These are phyloP conservation scores for Onthophagus taurus DNA, from an alignment of 1,140 invertebrate genomes.

Conservation along the genomic window DNA sequence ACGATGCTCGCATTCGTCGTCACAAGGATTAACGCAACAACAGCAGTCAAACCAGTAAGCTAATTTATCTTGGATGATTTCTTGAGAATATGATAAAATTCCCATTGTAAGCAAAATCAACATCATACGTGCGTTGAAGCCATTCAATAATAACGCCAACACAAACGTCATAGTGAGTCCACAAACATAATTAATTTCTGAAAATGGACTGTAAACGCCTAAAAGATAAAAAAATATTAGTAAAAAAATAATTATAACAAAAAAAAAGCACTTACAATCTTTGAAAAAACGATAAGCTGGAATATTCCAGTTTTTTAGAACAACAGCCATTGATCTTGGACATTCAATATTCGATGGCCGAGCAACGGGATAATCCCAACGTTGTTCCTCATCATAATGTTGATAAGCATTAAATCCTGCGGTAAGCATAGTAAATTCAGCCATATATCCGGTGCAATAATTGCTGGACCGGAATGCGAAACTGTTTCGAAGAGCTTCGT, in stretches of 20 bases:
- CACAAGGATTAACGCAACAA: constrained; percentile 65
- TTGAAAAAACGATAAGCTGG: constrained; percentile 96
- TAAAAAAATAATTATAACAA: constrained; percentile 6
- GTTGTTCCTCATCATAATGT: constrained; percentile 42
- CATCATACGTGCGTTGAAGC: constrained; percentile 83
- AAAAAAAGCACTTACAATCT: constrained; percentile 53
- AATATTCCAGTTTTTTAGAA: constrained; percentile 91
- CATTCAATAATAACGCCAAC: constrained; percentile 83
- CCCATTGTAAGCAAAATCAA: constrained; percentile 84
- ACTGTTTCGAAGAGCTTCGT: no score
- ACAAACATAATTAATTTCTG: no score
- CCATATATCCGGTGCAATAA: constrained; percentile 86
- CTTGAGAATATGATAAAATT: constrained; percentile 84
- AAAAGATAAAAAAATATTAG: no score
- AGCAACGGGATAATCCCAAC: constrained; percentile 50
- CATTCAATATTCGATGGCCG: constrained; percentile 78
- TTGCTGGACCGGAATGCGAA: constrained; percentile 87
- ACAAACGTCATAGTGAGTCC: constrained; percentile 78
- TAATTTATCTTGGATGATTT: constrained; percentile 65
- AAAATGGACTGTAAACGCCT: no score
- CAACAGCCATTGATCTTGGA: constrained; percentile 81
- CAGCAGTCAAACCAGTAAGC: constrained; percentile 70
- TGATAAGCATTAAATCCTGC: no score
- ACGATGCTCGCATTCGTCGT: constrained; percentile 3
- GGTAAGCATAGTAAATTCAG: constrained; percentile 64